Evolutionary conservation across 1,140 invertebrate genomes (phyloP), one percentile per base, ranked within the genome.

Genomic region (Melitaea cinxia): DNA sequence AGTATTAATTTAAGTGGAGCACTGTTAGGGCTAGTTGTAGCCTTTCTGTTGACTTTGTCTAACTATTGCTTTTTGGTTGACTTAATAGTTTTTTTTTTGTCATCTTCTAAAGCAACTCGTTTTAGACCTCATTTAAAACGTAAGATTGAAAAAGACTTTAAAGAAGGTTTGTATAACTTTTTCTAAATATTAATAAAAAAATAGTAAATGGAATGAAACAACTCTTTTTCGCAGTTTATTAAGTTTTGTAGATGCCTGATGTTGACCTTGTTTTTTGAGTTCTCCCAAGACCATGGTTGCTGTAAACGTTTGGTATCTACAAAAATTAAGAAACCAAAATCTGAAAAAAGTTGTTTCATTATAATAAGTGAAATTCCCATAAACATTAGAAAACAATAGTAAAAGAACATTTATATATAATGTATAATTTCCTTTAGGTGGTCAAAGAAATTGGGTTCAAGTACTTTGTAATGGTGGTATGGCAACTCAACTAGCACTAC

Each of bases 391-490:
- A n/a, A n/a, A n/a, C n/a, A n/a, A n/a, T 39, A 39, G 2, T 39
- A 14, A 14, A 2, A 33, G 12, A 2, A 6, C 6, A 1, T 23
- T 1, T 19, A 4, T 21, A 7, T 12, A 23, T 1, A 47, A 12
- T 5, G 17, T 23, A 47, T 21, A 23, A 1, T 23, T 23, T 47
- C 4, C 85, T 89, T 23, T 66, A 95, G 95, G 87, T 73, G 96
- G 97, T 0, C 95, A 97, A 81, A 93, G 97, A 70, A 97, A 96
- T 85, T 98, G 97, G 97, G 91, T 97, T 5, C 97, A 98, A 87
- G 97, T 98, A 3, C 77, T 98, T 0, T 97, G 97, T 82, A 98
- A 98, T 92, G 95, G 94, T 6, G 97, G 97, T 7, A 95, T 97
- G 92, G 96, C 96, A 12, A 92, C 94, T 4, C 93, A 96, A 72